Percentiles rank a stretch among this genome's conserved stretches.
Evolutionary conservation across 2,113 vertebrate genomes (phyloP).

Genomic region (Cephalopholis sonnerati): DNA sequence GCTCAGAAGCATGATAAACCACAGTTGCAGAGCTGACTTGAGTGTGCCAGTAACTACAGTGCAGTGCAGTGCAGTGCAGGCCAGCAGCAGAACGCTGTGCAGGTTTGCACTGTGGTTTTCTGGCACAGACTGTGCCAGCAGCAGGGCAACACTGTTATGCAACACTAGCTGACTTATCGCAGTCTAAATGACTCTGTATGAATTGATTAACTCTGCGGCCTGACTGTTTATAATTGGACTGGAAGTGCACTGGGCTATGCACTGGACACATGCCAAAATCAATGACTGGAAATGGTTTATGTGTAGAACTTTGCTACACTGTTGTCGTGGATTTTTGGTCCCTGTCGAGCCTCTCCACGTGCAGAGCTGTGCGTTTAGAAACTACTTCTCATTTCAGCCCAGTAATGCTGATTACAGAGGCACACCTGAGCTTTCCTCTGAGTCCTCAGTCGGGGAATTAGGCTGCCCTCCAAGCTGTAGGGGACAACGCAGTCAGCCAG

Average conservation of each 20-base stretch:
- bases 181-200: slow-evolving; percentile 70
- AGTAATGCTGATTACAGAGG: slow-evolving; percentile 19
- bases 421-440: slow-evolving; percentile 48
- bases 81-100: slow-evolving; percentile 53
- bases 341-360: slow-evolving; percentile 5
- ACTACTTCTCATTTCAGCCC: background rate
- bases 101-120: slow-evolving; percentile 56
- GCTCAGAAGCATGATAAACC: slow-evolving; percentile 23
- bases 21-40: slow-evolving; percentile 33
- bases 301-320: slow-evolving; percentile 14
- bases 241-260: slow-evolving; percentile 58
- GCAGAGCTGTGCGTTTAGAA: background rate
- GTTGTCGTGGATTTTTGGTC: slow-evolving; percentile 30
- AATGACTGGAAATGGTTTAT: slow-evolving; percentile 64
- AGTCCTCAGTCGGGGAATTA: slow-evolving; percentile 18
- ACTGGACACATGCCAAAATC: slow-evolving; percentile 67
- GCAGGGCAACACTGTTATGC: slow-evolving; percentile 65
- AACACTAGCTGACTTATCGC: slow-evolving; percentile 73
- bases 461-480: slow-evolving; percentile 42
- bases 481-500: slow-evolving; percentile 33
- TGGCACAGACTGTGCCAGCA: slow-evolving; percentile 60
- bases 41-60: slow-evolving; percentile 30
- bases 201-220: slow-evolving; percentile 74
- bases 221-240: slow-evolving; percentile 73
- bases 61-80: slow-evolving; percentile 30